These are phyloP conservation scores for Boleophthalmus pectinirostris DNA, from an alignment of 2,113 vertebrate genomes.

Conservation along the genomic window DNA sequence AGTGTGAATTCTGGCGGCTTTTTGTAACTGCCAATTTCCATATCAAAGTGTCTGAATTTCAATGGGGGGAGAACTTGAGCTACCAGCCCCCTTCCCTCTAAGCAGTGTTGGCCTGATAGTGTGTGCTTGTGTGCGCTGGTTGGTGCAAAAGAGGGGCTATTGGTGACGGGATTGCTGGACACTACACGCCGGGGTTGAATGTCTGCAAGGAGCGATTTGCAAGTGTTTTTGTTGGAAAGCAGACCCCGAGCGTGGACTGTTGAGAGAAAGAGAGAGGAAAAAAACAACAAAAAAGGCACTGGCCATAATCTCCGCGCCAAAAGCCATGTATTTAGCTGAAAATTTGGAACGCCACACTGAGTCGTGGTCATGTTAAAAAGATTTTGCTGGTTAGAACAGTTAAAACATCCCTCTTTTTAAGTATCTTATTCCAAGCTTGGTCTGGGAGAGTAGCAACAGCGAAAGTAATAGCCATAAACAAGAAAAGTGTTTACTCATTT, in stretches of 20 bases:
- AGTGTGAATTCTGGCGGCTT: conserved; percentile 76
- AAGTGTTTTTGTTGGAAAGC: conserved; percentile 59
- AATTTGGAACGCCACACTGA: conserved; percentile 31
- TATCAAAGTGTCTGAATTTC: conserved; percentile 81
- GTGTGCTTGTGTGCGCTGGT: conserved; percentile 39
- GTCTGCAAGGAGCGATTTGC: conserved; percentile 18
- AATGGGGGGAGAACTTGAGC: conserved; percentile 73
- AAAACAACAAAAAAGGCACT: conserved; percentile 36
- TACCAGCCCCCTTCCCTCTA: conserved; percentile 67
- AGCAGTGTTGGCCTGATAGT: conserved; percentile 64
- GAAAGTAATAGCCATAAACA: conserved; percentile 20
- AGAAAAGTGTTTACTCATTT: conserved; percentile 43
- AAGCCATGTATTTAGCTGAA: conserved; percentile 52
- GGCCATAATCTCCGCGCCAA: conserved; percentile 52
- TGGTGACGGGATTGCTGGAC: conserved; percentile 55
- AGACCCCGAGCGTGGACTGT: conserved; percentile 44
- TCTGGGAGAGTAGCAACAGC: conserved; percentile 17
- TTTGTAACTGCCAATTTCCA: conserved; percentile 77
- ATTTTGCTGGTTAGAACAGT: conserved; percentile 39
- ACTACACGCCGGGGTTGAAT: conserved; percentile 37
- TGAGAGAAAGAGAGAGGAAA: conserved; percentile 47
- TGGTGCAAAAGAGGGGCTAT: conserved; percentile 19
- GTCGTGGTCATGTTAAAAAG: conserved; percentile 48
- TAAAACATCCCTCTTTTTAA: conserved; percentile 21
- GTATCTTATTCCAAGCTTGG: conserved; percentile 3